These are phyloP conservation scores for Thumatha senex DNA, from an alignment of 2,888 invertebrate genomes.

Conservation along the genomic window DNA sequence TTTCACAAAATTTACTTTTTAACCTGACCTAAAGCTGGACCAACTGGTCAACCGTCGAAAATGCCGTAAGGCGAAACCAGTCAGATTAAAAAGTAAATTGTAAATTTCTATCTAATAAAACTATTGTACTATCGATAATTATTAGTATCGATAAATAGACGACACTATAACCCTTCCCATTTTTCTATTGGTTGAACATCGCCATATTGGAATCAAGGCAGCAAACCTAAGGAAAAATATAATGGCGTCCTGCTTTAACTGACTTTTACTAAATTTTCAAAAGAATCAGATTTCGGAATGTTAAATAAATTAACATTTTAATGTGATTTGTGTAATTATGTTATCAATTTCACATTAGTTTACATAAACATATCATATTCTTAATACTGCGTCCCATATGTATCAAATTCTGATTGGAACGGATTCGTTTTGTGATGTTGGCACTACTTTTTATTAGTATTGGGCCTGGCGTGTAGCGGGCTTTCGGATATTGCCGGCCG, in stretches of 20 bases:
- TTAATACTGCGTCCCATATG: slow-evolving; percentile 44
- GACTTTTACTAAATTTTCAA: slow-evolving; percentile 3
- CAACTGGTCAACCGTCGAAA: too few species aligned
- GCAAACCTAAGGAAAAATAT: slow-evolving; percentile 51
- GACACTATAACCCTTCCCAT: slow-evolving; percentile 29
- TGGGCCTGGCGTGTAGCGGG: too few species aligned
- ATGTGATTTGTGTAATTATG: background rate
- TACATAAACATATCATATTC: slow-evolving; percentile 4
- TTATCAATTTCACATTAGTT: background rate
- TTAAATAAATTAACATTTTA: slow-evolving; percentile 13
- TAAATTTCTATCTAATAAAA: too few species aligned
- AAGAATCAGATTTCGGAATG: background rate
- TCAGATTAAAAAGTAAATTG: too few species aligned
- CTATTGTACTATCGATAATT: background rate
- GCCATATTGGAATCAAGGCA: slow-evolving; percentile 42
- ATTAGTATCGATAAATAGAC: slow-evolving; percentile 35
- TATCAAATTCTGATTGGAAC: slow-evolving; percentile 8
- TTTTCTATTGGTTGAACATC: slow-evolving; percentile 57
- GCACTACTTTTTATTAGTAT: slow-evolving; percentile 30
- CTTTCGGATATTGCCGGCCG: slow-evolving; percentile 30
- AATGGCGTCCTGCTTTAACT: slow-evolving; percentile 35
- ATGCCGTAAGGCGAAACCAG: too few species aligned
- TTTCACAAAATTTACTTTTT: too few species aligned
- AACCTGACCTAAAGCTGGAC: too few species aligned
- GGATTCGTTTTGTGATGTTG: slow-evolving; percentile 48